Evolutionary conservation across 2,888 invertebrate genomes (phyloP), one percentile per base, ranked within the genome.

Genomic region (Xylota sylvarum): DNA sequence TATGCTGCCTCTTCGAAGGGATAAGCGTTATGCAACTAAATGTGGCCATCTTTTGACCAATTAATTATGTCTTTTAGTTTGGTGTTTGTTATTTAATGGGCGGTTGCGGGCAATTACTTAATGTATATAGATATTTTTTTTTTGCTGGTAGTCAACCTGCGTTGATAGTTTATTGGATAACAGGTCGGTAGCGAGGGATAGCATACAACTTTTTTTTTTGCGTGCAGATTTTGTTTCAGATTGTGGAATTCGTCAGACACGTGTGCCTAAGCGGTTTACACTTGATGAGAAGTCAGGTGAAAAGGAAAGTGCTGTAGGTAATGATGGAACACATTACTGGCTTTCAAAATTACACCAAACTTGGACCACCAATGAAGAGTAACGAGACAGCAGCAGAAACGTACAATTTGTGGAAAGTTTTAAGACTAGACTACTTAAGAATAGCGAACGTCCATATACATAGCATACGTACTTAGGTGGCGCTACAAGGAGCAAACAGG

Each of bases 21-120:
- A 60, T 70, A 56, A 37, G 43, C 5, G n/a, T 85, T 85, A 65
- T 37, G 80, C 58, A 85, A 85, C 17, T 62, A 9, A 56, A 40
- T 56, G 60, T 52, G 64, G 56, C 52, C 74, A 73, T 74, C 48
- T 70, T 19, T 37, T 65, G 4, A 55, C 9, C 70, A 70, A 76
- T 80, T 76, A 72, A 70, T 85, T 76, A 74, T 80, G 55, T 80
- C 80, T 48, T 74, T 76, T 64, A 52, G 50, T 74, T 73, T 56
- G 35, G 23, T 32, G 37, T 64, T 62, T 60, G 55, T 50, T 67
- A 43, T 35, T 73, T 67, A 67, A 73, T 73, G 67, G 67, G 52
- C 32, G 19, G 73, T 74, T 67, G 48, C 17, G 17, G 43, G 35
- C 43, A 67, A 52, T 67, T 81, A 67, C 60, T 81, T 65, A 80